A percentile compares a stretch with the other conserved stretches of the same genome.
Evolutionary conservation across 1,140 invertebrate species (phyloP).

Genomic region (Limonius californicus): DNA sequence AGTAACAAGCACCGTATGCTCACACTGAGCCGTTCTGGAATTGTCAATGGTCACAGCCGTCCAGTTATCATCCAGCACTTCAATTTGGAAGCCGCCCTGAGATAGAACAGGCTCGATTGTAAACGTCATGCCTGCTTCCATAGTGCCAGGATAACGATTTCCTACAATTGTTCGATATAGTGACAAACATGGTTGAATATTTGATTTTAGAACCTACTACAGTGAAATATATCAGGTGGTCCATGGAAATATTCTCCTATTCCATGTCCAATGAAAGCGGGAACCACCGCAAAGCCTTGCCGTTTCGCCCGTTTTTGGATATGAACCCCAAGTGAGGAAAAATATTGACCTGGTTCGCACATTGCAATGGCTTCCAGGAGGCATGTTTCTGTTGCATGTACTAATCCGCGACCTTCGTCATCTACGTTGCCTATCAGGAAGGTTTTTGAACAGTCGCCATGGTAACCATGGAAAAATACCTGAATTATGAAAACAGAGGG

Average conservation of each 20-base stretch:
- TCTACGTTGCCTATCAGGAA: slow-evolving; percentile 82
- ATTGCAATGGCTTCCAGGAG: slow-evolving; percentile 69
- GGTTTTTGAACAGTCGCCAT: slow-evolving; percentile 91
- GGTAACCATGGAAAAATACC: slow-evolving; percentile 82
- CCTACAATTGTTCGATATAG: too few species aligned
- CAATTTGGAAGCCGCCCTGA: slow-evolving; percentile 64
- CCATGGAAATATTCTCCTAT: slow-evolving; percentile 92
- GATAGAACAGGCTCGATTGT: slow-evolving; percentile 89
- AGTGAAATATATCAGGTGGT: slow-evolving; percentile 83
- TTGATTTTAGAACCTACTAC: slow-evolving; percentile 51
- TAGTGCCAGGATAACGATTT: slow-evolving; percentile 66
- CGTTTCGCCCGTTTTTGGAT: slow-evolving; percentile 63
- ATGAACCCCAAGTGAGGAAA: slow-evolving; percentile 68
- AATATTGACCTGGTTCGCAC: slow-evolving; percentile 72
- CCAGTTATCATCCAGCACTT: slow-evolving; percentile 82
- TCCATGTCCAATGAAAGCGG: slow-evolving; percentile 85
- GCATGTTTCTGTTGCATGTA: slow-evolving; percentile 67
- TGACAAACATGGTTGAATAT: too few species aligned
- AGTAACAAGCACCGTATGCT: slow-evolving; percentile 88
- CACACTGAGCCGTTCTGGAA: slow-evolving; percentile 81
- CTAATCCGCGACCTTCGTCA: slow-evolving; percentile 62
- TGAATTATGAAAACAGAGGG: slow-evolving; percentile 46
- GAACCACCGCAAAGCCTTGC: slow-evolving; percentile 66
- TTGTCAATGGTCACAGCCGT: slow-evolving; percentile 77
- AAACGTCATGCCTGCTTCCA: slow-evolving; percentile 88